Conservation (phyloP, 2,888 invertebrate species). For the Ariolimax columbianus region DNA sequence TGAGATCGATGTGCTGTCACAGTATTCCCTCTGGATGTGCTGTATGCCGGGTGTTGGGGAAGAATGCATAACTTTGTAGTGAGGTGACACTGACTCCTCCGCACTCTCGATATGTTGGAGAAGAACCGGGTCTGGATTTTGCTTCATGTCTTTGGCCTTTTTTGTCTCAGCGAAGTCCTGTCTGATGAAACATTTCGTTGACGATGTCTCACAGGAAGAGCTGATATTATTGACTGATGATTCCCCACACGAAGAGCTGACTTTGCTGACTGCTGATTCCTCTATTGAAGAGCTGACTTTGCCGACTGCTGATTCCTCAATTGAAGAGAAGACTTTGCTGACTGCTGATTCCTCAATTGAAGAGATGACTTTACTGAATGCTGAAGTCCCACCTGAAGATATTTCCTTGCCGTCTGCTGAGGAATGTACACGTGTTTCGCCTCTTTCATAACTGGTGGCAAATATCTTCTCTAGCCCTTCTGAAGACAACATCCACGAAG, state of each 20-base stretch:
- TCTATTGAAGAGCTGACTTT: slow-evolving; percentile 14
- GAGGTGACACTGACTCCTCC: slow-evolving; percentile 70
- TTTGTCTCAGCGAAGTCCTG: slow-evolving; percentile 68
- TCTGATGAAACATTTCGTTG: slow-evolving; percentile 48
- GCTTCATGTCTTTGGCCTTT: slow-evolving; percentile 71
- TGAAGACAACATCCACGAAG: neutral
- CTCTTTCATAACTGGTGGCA: neutral
- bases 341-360: neutral
- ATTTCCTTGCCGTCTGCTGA: no score
- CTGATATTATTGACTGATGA: no score
- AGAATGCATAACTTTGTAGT: slow-evolving; percentile 74
- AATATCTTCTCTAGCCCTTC: neutral
- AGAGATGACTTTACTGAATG: no score
- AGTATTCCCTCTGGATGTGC: slow-evolving; percentile 69
- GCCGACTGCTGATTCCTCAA: neutral
- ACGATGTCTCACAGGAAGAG: no score
- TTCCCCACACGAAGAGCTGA: no score
- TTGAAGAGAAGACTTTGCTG: slow-evolving; percentile 12
- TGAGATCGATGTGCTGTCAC: slow-evolving; percentile 70
- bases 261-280: slow-evolving; percentile 11
- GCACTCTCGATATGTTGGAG: slow-evolving; percentile 69
- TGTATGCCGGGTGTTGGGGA: slow-evolving; percentile 74
- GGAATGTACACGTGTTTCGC: no score
- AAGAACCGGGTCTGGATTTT: slow-evolving; percentile 68
- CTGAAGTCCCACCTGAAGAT: no score